Evolutionary conservation across 2,113 vertebrate genomes (phyloP).

Genomic region (Lepus americanus): DNA sequence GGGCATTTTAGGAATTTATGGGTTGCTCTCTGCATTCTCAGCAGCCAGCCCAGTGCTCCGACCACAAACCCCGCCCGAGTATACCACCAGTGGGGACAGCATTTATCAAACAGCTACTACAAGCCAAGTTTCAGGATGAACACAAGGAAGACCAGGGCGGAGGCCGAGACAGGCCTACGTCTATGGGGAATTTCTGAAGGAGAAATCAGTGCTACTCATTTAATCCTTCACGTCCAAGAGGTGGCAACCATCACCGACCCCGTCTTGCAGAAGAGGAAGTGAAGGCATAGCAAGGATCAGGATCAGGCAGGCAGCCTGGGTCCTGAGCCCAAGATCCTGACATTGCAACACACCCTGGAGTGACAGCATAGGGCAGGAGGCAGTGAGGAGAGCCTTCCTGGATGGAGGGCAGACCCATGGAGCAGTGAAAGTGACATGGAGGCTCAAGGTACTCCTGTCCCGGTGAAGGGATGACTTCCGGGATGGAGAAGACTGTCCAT

Average conservation of each 20-base stretch:
- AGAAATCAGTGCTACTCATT: background rate
- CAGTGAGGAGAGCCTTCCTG: background rate
- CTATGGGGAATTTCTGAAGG: background rate
- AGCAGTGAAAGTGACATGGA: background rate
- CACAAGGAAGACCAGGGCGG: background rate
- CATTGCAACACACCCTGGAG: background rate
- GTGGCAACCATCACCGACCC: background rate
- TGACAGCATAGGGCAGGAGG: background rate
- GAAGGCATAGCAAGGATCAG: background rate
- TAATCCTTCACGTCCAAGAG: background rate
- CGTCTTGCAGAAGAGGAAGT: constrained; percentile 42
- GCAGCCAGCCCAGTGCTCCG: background rate
- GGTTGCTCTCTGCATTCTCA: background rate
- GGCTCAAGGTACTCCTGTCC: background rate
- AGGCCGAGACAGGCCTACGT: background rate
- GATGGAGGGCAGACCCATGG: background rate
- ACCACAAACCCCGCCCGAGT: background rate
- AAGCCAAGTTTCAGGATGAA: background rate
- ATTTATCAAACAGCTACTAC: background rate
- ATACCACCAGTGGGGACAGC: background rate
- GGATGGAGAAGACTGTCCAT: background rate
- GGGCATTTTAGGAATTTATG: background rate
- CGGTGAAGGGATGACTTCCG: background rate
- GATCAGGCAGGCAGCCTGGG: background rate
- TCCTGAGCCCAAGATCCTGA: background rate